A percentile compares a stretch with the other conserved stretches of the same genome.
These are phyloP conservation scores for Leptinotarsa haldemani DNA, from an alignment of 2,888 invertebrate genomes.

Conservation along the genomic window DNA sequence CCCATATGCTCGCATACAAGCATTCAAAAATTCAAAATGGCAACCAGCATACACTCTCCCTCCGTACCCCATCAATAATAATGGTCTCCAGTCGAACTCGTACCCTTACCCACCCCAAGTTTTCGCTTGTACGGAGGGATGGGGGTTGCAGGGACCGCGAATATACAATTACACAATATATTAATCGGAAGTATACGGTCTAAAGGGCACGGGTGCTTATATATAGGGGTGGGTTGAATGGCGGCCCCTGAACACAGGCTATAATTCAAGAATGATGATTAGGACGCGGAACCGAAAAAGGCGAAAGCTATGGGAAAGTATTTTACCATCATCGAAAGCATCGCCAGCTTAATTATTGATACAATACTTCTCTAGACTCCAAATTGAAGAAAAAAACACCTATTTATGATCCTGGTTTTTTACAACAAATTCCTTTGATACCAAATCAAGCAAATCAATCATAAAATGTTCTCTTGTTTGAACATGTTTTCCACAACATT, in stretches of 20 bases:
- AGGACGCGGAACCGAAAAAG: background rate
- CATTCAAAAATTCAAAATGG: slow-evolving; percentile 44
- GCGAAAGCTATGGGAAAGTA: background rate
- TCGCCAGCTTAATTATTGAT: background rate
- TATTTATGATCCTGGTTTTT: too few relatives aligned
- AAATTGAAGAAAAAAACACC: too few relatives aligned
- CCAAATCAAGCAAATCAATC: too few relatives aligned
- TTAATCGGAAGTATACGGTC: slow-evolving; percentile 38
- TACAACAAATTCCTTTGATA: too few relatives aligned
- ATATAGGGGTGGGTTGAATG: slow-evolving; percentile 26
- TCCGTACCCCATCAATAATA: slow-evolving; percentile 38
- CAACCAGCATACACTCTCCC: slow-evolving; percentile 24
- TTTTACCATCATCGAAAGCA: background rate
- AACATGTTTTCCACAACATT: too few relatives aligned
- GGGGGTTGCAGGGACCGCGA: slow-evolving; percentile 33
- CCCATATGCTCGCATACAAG: slow-evolving; percentile 28
- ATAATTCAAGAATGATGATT: slow-evolving; percentile 18
- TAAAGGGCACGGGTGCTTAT: slow-evolving; percentile 30
- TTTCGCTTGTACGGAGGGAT: slow-evolving; percentile 39
- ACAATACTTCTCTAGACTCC: too few relatives aligned
- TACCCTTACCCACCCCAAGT: slow-evolving; percentile 42
- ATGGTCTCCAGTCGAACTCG: slow-evolving; percentile 36
- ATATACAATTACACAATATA: slow-evolving; percentile 45
- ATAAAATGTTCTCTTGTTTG: too few relatives aligned
- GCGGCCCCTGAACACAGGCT: slow-evolving; percentile 12